Conservation (phyloP, 1,140 invertebrate species). For the Caenorhabditis brenneri region DNA sequence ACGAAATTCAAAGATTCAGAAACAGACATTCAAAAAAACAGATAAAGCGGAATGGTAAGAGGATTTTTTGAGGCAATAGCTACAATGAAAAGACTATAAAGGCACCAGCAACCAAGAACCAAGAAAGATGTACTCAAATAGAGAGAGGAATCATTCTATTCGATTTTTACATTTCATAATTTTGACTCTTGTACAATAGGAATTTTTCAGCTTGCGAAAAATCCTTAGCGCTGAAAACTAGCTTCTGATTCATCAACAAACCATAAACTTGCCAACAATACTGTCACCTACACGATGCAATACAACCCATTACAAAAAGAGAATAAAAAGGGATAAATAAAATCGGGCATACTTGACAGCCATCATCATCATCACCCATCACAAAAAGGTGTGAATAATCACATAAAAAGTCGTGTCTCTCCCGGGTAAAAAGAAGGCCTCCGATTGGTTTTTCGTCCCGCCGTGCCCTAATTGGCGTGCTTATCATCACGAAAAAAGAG, state of each 20-base stretch:
- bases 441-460: slow-evolving; percentile 19
- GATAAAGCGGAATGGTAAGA: no score
- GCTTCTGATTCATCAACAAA: no score
- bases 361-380: neutral
- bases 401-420: slow-evolving; percentile 10
- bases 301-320: neutral
- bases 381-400: slow-evolving; percentile 36
- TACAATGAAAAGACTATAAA: no score
- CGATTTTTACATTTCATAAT: no score
- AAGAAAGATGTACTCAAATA: no score
- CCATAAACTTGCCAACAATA: neutral
- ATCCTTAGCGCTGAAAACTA: no score
- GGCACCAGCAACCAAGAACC: no score
- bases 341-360: no score
- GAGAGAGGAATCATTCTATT: no score
- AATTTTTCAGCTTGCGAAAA: no score
- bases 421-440: neutral
- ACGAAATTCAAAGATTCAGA: neutral
- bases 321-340: slow-evolving; percentile 17
- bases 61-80: no score
- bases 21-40: neutral
- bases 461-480: slow-evolving; percentile 12
- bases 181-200: no score
- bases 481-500: neutral
- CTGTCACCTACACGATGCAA: neutral